Percentiles rank a stretch among this genome's conserved stretches.
Evolutionary conservation across 2,797 vertebrate genomes (phyloP).

Genomic region (Rhabdophis nuchalis): DNA sequence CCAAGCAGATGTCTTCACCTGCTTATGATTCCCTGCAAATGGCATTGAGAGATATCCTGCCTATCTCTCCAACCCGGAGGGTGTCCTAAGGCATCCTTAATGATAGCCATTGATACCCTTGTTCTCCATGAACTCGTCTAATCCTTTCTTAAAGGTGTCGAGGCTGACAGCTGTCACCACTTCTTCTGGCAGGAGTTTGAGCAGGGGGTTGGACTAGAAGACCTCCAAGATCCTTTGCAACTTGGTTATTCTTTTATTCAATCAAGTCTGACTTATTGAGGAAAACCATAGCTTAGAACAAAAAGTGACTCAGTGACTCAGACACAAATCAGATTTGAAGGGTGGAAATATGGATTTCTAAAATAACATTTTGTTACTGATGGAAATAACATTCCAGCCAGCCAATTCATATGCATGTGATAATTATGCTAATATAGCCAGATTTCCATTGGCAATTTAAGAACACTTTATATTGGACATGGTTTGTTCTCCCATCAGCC

Average conservation of each 20-base stretch:
- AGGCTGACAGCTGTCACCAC: no score
- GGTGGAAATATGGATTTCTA: neutral
- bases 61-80: no score
- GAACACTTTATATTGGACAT: neutral
- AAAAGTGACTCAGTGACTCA: neutral
- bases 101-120: no score
- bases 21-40: no score
- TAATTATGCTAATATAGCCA: neutral
- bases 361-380: neutral
- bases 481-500: neutral
- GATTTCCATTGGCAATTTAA: neutral
- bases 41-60: no score
- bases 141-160: no score
- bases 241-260: neutral
- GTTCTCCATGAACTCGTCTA: no score
- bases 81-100: no score
- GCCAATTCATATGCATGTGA: neutral
- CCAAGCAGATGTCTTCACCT: no score
- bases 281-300: neutral
- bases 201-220: neutral
- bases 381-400: neutral
- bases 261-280: neutral
- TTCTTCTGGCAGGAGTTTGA: no score
- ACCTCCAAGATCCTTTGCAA: neutral
- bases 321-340: neutral